Evolutionary conservation across 2,113 vertebrate species (phyloP).

Genomic region (Condylura cristata): DNA sequence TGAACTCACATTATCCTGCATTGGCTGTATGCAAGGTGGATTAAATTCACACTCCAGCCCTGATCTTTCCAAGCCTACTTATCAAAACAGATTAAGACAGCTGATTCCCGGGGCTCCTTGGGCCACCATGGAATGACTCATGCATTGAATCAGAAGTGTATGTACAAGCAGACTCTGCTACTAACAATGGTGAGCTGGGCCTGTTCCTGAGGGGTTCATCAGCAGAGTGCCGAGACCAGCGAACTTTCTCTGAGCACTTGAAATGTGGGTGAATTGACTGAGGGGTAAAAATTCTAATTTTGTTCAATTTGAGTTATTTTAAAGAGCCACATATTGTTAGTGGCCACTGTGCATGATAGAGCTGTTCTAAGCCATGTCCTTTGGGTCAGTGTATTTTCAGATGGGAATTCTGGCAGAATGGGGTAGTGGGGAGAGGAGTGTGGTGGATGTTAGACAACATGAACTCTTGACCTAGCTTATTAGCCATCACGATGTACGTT

Average conservation of each 20-base stretch:
- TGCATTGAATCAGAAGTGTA: not conserved
- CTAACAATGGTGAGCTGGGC: not conserved
- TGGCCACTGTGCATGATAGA: not conserved
- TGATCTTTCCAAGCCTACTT: not conserved
- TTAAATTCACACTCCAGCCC: not conserved
- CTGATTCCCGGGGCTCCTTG: not conserved
- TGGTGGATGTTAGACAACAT: not conserved
- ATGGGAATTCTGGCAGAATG: not conserved
- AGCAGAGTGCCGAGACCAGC: not conserved
- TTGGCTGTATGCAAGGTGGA: not conserved
- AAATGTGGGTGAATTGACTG: not conserved
- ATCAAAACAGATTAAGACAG: not conserved
- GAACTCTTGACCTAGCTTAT: not conserved
- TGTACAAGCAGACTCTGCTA: not conserved
- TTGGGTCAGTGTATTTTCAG: not conserved
- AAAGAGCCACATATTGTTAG: not conserved
- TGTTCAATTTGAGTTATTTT: not conserved
- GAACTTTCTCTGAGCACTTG: not conserved
- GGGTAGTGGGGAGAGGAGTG: not conserved
- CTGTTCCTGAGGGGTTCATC: not conserved
- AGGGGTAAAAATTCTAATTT: not conserved
- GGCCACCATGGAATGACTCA: accelerated
- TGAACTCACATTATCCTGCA: not conserved
- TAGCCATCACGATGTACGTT: not conserved
- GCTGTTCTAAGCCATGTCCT: not conserved